Evolutionary conservation across 2,113 vertebrate genomes (phyloP), one percentile per base, ranked within the genome.

Genomic region (Seriola quinqueradiata): DNA sequence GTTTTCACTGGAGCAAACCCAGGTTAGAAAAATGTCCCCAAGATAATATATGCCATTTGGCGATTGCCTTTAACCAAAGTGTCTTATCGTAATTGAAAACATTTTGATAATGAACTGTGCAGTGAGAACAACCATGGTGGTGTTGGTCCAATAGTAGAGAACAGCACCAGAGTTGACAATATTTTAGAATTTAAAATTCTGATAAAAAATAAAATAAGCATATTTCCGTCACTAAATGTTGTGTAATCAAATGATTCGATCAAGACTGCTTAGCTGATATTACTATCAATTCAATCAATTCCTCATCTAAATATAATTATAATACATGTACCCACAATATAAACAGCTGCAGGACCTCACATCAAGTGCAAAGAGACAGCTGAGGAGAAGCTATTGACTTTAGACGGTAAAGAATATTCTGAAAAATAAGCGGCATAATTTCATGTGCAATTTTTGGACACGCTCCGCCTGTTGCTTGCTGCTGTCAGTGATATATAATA

Each of bases 41-140:
- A 34, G 82, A 46, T 91, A 87, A 91, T 89, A 34, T 81, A 85
- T 86, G 77, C 74, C 79, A 88, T 91, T 91, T 87, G 78, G 81
- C 52, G 70, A 90, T 86, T 87, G 72, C 70, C 63, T 90, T 89
- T 84, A 90, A 77, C 78, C 77, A 88, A 80, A 88, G 86, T 83
- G 90, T 88, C 82, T 87, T 52, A 52, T 42, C 48, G 14, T 71
- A 80, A 89, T 81, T 74, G 83, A 84, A 84, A 54, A 78, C 78
- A 78, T 87, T 84, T 76, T 70, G 68, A 71, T 79, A 85, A 81
- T 79, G 54, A 82, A 72, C 34, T 46, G 23, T 17, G 72, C 69
- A 17, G 64, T 19, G 25, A 70, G 65, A 66, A 69, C 58, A 75
- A 48, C 48, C 57, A 8, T 48, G 59, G 28, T 65, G 59, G 63